A percentile compares a stretch with the other conserved stretches of the same genome.
Evolutionary conservation across 2,113 vertebrate genomes (phyloP).

Genomic region (Calyptomena viridis): DNA sequence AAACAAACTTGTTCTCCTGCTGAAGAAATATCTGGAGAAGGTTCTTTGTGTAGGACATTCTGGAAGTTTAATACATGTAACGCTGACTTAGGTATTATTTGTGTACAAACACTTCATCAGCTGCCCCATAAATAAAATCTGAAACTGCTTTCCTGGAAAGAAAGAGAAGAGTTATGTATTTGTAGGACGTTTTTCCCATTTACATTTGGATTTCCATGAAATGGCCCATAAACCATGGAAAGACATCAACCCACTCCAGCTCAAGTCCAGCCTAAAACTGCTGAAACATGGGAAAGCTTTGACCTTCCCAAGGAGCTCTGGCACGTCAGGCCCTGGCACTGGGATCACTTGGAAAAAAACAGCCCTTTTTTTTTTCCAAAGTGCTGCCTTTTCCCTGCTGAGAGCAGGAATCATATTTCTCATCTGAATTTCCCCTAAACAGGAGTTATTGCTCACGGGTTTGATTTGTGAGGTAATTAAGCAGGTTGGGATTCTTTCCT

Average conservation of each 20-base stretch:
- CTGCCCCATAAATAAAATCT: neutral
- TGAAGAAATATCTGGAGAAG: neutral
- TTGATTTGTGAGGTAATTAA: conserved; percentile 53
- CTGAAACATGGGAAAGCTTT: neutral
- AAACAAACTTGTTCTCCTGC: neutral
- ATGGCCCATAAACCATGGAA: neutral
- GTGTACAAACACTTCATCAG: neutral
- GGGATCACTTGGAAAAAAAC: neutral
- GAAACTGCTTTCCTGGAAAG: neutral
- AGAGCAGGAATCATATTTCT: conserved; percentile 21
- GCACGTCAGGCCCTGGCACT: neutral
- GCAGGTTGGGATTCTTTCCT: conserved; percentile 13
- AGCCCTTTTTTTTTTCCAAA: neutral
- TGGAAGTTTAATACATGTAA: neutral
- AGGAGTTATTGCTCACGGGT: conserved; percentile 2
- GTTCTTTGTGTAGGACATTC: neutral
- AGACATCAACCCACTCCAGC: neutral
- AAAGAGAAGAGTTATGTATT: neutral
- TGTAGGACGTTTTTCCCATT: neutral
- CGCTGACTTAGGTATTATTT: neutral
- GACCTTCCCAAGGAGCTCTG: neutral
- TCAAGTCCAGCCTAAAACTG: neutral
- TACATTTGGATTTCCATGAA: neutral
- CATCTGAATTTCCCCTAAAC: neutral
- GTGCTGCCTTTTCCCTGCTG: neutral